phyloP scores from a whole-genome alignment of 2,888 invertebrate genomes.

The Cotesia congregata region DNA sequence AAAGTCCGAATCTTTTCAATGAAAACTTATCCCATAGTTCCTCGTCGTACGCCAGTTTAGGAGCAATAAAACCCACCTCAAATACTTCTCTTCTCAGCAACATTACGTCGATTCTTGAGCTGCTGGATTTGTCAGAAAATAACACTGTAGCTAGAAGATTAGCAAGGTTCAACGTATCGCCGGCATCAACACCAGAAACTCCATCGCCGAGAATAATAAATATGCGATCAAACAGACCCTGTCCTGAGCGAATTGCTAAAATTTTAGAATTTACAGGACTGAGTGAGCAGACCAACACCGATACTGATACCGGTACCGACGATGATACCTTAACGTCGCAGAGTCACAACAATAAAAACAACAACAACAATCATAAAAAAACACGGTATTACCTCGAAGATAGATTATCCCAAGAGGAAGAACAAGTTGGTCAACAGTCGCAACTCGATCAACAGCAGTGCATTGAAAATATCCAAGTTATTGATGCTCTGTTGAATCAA shows the following conservation, averaged over 20 bases:
- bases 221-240: slow-evolving; percentile 63
- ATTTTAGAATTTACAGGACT: slow-evolving; percentile 48
- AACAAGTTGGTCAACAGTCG: neutral
- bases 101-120: slow-evolving; percentile 62
- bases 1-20: slow-evolving; percentile 46
- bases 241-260: slow-evolving; percentile 50
- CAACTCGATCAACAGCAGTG: no score
- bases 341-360: no score
- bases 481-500: no score
- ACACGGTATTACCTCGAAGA: no score
- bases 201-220: slow-evolving; percentile 65
- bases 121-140: slow-evolving; percentile 60
- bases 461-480: no score
- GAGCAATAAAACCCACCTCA: slow-evolving; percentile 50
- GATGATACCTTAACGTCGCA: no score
- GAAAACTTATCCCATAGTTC: slow-evolving; percentile 64
- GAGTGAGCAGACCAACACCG: no score
- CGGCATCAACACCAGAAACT: slow-evolving; percentile 67
- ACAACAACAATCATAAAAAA: no score
- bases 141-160: slow-evolving; percentile 47
- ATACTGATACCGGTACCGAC: neutral
- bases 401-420: neutral
- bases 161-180: slow-evolving; percentile 56
- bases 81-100: slow-evolving; percentile 46
- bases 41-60: slow-evolving; percentile 66